These are phyloP conservation scores for Coleophora flavipennella DNA, from an alignment of 2,888 invertebrate genomes.

Conservation along the genomic window DNA sequence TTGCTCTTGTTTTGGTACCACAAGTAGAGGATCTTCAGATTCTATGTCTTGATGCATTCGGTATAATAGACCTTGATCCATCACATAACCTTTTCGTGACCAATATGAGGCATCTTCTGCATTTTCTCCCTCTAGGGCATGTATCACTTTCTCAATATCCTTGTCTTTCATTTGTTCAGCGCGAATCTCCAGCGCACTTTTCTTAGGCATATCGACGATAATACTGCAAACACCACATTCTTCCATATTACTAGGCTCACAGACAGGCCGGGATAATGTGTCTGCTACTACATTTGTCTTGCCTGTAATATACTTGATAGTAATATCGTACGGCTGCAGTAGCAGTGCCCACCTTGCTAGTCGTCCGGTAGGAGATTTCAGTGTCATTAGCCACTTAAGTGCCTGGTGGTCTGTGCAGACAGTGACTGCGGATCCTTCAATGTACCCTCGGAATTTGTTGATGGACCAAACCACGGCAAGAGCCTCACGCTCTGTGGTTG, in stretches of 20 bases:
- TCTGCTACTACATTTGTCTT: conserved; percentile 8
- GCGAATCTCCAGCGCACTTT: not conserved
- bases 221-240: not conserved
- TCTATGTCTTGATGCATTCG: not conserved
- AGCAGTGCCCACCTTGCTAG: conserved; percentile 42
- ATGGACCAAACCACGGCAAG: conserved; percentile 13
- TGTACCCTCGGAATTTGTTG: conserved; percentile 5
- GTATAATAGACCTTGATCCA: not conserved
- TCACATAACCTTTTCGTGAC: not conserved
- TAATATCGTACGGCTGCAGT: conserved; percentile 22
- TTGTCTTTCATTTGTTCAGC: not conserved
- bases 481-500: conserved; percentile 40
- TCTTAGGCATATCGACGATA: not conserved
- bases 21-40: not conserved
- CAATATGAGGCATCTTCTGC: not conserved
- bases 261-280: conserved; percentile 8
- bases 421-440: conserved; percentile 5
- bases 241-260: not conserved
- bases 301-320: conserved; percentile 6
- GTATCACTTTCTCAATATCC: not conserved
- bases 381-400: conserved; percentile 14
- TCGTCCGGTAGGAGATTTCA: conserved; percentile 38
- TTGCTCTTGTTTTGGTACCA: not conserved
- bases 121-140: not conserved
- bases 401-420: conserved; percentile 10